Percentiles rank a stretch among this genome's conserved stretches.
Evolutionary conservation across 1,140 invertebrate genomes (phyloP).

Genomic region (Papilio aristodemus): DNA sequence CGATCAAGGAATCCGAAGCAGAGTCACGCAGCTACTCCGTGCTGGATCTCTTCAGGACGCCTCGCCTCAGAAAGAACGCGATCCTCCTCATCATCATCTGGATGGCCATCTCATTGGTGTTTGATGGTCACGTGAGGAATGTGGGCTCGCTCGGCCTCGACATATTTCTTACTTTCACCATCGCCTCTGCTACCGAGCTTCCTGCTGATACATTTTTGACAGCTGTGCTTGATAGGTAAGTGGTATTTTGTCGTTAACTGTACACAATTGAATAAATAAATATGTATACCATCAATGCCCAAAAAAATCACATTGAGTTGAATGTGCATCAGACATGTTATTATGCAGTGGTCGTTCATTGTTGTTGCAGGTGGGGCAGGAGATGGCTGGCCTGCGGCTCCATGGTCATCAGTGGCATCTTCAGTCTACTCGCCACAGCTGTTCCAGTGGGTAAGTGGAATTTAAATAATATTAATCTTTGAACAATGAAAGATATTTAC

Average conservation of each 20-base stretch:
- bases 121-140: constrained; percentile 92
- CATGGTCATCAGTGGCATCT: constrained; percentile 89
- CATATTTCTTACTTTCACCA: constrained; percentile 91
- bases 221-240: constrained; percentile 84
- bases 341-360: constrained; percentile 10
- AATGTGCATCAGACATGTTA: no score
- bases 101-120: constrained; percentile 92
- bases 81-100: constrained; percentile 89
- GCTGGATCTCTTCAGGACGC: constrained; percentile 88
- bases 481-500: no score
- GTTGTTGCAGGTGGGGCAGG: constrained; percentile 84
- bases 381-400: constrained; percentile 91
- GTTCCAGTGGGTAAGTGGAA: constrained; percentile 83
- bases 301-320: no score
- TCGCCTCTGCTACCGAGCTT: constrained; percentile 90
- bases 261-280: no score
- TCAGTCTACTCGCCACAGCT: constrained; percentile 87
- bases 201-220: constrained; percentile 92
- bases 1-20: constrained; percentile 85
- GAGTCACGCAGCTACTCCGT: constrained; percentile 86
- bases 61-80: constrained; percentile 85
- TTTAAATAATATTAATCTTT: not conserved
- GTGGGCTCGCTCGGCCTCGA: constrained; percentile 89
- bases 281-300: no score
- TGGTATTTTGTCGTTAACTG: constrained; percentile 8